A percentile compares a stretch with the other conserved stretches of the same genome.
Evolutionary conservation across 2,797 vertebrate genomes (phyloP).

Genomic region (Sitta carolinensis): DNA sequence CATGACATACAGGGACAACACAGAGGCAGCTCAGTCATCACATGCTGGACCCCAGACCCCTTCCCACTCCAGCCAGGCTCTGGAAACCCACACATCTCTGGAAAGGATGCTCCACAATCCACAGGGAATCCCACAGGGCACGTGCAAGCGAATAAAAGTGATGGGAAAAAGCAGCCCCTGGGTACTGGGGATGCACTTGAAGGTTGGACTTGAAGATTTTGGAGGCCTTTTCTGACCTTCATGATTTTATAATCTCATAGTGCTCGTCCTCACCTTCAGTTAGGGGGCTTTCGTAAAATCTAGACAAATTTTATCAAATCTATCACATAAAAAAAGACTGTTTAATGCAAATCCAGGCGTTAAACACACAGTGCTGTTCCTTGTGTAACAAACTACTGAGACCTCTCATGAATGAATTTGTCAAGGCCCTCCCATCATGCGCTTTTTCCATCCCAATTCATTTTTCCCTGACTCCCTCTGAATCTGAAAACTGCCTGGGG

Average conservation of each 20-base stretch:
- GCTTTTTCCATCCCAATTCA: not conserved
- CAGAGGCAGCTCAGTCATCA: not conserved
- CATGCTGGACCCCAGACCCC: too few species aligned
- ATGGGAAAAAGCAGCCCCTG: not conserved
- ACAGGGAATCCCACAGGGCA: rapidly evolving
- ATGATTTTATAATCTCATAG: not conserved
- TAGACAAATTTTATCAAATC: not conserved
- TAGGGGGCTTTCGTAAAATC: not conserved
- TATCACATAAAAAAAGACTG: not conserved
- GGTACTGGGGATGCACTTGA: not conserved
- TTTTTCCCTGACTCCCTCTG: not conserved
- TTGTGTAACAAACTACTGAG: not conserved
- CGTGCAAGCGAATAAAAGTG: rapidly evolving
- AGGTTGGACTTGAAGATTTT: not conserved
- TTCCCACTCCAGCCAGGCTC: not conserved
- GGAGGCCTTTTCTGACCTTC: not conserved
- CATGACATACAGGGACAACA: rapidly evolving
- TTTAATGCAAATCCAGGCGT: not conserved
- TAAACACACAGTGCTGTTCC: rapidly evolving
- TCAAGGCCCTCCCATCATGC: not conserved
- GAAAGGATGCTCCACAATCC: rapidly evolving
- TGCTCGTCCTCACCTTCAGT: not conserved
- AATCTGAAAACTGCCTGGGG: not conserved
- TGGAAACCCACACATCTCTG: rapidly evolving
- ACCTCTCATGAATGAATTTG: not conserved